These are phyloP conservation scores for Microcebus ravelobensis DNA, from an alignment of 2,113 vertebrate species.

Conservation along the genomic window DNA sequence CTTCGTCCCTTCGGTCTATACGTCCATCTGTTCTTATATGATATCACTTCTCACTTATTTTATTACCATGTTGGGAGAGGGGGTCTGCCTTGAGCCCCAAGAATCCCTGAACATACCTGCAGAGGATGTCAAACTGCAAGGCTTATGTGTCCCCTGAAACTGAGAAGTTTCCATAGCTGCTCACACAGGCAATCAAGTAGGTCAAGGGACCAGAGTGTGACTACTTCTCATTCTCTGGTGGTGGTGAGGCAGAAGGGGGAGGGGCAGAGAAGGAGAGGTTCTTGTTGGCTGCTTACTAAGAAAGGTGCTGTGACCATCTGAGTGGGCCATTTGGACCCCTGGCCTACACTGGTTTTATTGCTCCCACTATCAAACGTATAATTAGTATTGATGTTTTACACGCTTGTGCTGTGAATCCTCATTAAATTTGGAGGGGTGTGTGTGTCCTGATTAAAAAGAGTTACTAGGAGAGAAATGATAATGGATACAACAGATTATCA, in stretches of 20 bases:
- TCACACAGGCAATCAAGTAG: background rate
- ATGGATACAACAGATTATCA: background rate
- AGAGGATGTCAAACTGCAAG: background rate
- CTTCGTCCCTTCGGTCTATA: background rate
- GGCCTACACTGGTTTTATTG: background rate
- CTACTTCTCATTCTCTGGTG: background rate
- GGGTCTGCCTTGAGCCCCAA: background rate
- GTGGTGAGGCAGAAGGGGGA: too few relatives aligned
- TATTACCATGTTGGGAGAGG: background rate
- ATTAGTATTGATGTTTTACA: background rate
- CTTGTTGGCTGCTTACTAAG: background rate
- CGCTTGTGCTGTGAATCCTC: background rate
- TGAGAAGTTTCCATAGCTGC: background rate
- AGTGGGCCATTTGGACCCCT: background rate
- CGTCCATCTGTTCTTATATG: background rate
- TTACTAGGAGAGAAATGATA: background rate
- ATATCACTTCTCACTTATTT: background rate
- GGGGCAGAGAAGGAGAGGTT: background rate
- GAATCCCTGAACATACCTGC: background rate
- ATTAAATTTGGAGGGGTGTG: background rate
- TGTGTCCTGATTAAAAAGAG: background rate
- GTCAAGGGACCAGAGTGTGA: rapidly evolving
- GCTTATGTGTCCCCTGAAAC: background rate
- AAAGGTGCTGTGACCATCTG: background rate
- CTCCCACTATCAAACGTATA: background rate